Evolutionary conservation across 2,797 vertebrate genomes (phyloP).

Genomic region (Poeciliopsis presidionis): DNA sequence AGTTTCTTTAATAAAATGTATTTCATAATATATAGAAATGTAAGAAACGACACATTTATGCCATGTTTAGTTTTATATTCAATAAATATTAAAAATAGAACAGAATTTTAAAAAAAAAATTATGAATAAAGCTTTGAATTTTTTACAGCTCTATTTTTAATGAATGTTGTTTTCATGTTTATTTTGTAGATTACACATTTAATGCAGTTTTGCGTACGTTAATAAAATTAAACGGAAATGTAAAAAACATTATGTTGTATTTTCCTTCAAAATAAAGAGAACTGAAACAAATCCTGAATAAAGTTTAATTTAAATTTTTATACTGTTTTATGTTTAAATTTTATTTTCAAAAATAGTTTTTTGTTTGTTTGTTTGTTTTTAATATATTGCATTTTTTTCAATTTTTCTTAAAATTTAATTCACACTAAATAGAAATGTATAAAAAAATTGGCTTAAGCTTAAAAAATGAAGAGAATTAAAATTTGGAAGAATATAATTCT

Average conservation of each 20-base stretch:
- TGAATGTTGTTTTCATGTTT: no score
- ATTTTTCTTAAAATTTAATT: neutral
- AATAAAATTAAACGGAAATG: neutral
- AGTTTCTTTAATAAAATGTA: neutral
- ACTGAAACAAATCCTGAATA: neutral
- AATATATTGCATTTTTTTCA: neutral
- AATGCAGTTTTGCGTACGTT: neutral
- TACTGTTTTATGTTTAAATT: neutral
- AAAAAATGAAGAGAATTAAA: neutral
- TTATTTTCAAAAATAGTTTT: neutral
- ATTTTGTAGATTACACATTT: neutral
- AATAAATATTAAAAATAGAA: neutral
- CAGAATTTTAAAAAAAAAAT: neutral
- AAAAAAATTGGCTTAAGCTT: neutral
- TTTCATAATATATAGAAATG: neutral
- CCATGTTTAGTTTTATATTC: neutral
- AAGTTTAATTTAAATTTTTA: neutral
- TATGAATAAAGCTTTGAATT: neutral
- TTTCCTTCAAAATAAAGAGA: neutral
- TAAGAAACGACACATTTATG: neutral
- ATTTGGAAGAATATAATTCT: neutral
- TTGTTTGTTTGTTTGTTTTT: neutral
- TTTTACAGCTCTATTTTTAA: neutral
- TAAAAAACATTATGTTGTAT: neutral
- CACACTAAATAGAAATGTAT: neutral